Evolutionary conservation across 2,113 vertebrate species (phyloP), one percentile per base, ranked within the genome.

Genomic region (Phodopus roborovskii): DNA sequence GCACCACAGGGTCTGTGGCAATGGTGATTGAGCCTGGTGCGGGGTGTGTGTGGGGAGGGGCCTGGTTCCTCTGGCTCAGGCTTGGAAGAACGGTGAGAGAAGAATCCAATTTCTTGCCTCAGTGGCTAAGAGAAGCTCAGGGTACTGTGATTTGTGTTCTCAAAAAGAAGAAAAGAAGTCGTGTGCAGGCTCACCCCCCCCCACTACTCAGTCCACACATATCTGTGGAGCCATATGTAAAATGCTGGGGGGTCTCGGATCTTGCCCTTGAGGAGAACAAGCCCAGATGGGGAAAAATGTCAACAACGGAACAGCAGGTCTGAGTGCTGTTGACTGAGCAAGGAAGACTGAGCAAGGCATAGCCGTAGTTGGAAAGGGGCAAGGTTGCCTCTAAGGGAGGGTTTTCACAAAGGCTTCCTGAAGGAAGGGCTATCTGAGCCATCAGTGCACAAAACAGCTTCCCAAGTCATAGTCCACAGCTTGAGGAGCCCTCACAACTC

Each of bases 151-250:
- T 15, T 0, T 22, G 15, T 13, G n/a, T 16, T 26, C 45, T 75
- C 30, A 81, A 82, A 30, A 64, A 26, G 71, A 28, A 58, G 33
- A 39, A 0, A 12, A 50, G 26, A 50, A 36, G 24, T 19, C 22
- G n/a, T 22, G 4, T 9, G 4, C 4, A 36, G 1, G 2, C 19
- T 28, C 9, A 0, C 30, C 56, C 19, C 20, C 19, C 39, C 33
- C 36, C 5, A 50, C 50, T 50, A 4, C 74, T 66, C 15, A 1
- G 20, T 39, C 33, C 6, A 0, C 2, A 16, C 19, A 26, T 5
- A 0, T n/a, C 70, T 22, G 16, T 8, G 24, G 66, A 62, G 77
- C 16, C 22, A 7, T n/a, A 5, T 4, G 9, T 15, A 19, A 16
- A 30, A 42, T 39, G 42, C 45, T 7, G 70, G 53, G n/a, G 13